These are phyloP conservation scores for Drosophila buzzatii DNA, from an alignment of 2,888 invertebrate species.

Conservation along the genomic window DNA sequence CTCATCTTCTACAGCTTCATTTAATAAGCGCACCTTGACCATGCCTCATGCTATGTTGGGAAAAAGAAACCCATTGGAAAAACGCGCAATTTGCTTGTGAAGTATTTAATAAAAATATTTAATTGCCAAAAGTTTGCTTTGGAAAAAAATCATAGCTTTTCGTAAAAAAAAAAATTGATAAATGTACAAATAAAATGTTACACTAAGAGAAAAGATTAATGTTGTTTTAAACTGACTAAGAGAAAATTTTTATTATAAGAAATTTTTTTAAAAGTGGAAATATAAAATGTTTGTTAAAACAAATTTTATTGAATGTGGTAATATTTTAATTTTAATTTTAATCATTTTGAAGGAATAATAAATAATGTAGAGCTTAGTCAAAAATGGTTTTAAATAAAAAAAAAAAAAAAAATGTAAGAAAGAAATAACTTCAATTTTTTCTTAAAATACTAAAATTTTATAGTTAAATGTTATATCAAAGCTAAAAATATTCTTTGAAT, in stretches of 20 bases:
- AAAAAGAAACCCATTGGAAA: not conserved
- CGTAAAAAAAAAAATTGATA: not conserved
- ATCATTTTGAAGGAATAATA: too few relatives aligned
- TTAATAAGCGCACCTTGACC: not conserved
- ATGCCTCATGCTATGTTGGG: not conserved
- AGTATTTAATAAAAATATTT: constrained; percentile 19
- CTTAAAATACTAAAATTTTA: too few relatives aligned
- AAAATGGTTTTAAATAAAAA: too few relatives aligned
- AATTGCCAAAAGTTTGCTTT: constrained; percentile 20
- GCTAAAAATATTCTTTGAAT: too few relatives aligned
- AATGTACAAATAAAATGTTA: not conserved
- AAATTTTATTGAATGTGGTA: too few relatives aligned
- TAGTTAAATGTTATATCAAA: too few relatives aligned
- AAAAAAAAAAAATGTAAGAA: too few relatives aligned
- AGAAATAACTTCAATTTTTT: too few relatives aligned
- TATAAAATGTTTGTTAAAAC: too few relatives aligned
- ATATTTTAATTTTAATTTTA: too few relatives aligned
- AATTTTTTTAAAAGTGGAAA: not conserved
- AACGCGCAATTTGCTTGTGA: not conserved
- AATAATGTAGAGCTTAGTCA: too few relatives aligned
- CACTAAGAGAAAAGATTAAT: not conserved
- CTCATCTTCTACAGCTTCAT: not conserved
- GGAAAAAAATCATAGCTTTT: not conserved
- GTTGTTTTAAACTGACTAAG: not conserved
- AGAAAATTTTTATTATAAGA: not conserved